A percentile compares a stretch with the other conserved stretches of the same genome.
Conservation (phyloP, 2,113 vertebrate genomes). For the Notarius quadriscutis region DNA sequence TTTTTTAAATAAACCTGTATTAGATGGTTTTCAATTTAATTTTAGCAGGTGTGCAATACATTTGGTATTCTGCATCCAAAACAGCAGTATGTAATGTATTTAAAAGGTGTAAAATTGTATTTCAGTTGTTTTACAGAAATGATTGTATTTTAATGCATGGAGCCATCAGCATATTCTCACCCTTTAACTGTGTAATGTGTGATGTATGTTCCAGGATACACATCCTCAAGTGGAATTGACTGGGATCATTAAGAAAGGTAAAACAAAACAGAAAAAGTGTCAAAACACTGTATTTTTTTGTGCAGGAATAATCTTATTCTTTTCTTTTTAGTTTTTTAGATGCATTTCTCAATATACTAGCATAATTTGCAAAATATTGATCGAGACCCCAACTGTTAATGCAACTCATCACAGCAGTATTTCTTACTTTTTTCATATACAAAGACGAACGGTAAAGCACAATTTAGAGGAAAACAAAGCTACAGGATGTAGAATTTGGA, state of each 20-base stretch:
- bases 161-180: neutral
- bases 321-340: neutral
- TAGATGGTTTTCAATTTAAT: neutral
- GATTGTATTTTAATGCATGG: neutral
- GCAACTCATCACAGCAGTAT: neutral
- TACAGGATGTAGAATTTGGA: neutral
- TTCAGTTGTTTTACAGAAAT: neutral
- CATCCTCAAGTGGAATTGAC: slow-evolving; percentile 29
- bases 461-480: neutral
- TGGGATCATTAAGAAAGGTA: slow-evolving; percentile 17
- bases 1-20: neutral
- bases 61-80: neutral
- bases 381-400: neutral
- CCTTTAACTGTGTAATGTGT: neutral
- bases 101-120: neutral
- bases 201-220: slow-evolving; percentile 24
- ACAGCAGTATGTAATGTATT: neutral
- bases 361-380: neutral
- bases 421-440: neutral
- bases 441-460: neutral
- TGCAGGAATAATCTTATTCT: neutral
- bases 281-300: neutral
- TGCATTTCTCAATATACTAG: neutral
- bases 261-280: neutral
- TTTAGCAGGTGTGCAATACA: neutral